Conservation (phyloP, 2,888 invertebrate species). For the Aleiodes testaceus region DNA sequence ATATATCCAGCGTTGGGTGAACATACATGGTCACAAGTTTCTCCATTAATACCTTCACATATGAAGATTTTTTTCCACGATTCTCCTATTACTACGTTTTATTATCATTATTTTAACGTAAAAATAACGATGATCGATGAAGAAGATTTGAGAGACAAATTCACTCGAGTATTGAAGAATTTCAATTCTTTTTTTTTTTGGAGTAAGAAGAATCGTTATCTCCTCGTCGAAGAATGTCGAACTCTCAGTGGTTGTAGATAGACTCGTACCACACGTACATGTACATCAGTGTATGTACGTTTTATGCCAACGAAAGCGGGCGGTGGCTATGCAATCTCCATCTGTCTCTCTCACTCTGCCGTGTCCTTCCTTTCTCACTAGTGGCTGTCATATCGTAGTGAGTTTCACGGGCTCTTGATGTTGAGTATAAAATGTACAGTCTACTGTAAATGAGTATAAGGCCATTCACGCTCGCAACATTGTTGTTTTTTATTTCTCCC, state of each 20-base stretch:
- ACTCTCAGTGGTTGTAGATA: neutral
- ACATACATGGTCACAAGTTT: slow-evolving; percentile 34
- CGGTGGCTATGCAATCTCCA: slow-evolving; percentile 30
- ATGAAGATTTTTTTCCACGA: neutral
- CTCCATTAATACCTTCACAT: slow-evolving; percentile 12
- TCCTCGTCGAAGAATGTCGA: slow-evolving; percentile 5
- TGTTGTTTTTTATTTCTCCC: neutral
- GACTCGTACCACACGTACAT: slow-evolving; percentile 4
- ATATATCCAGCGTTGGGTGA: slow-evolving; percentile 46
- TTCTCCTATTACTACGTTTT: neutral
- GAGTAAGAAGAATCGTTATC: slow-evolving; percentile 49
- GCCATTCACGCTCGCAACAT: slow-evolving; percentile 10
- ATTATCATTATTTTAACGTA: too few relatives aligned
- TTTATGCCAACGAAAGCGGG: slow-evolving; percentile 32
- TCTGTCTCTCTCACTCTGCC: neutral
- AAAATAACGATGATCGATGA: neutral
- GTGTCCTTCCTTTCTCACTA: slow-evolving; percentile 31
- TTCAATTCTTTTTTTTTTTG: slow-evolving; percentile 42
- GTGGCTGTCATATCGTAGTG: slow-evolving; percentile 27
- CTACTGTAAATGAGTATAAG: slow-evolving; percentile 23
- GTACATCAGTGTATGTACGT: slow-evolving; percentile 7
- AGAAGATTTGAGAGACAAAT: slow-evolving; percentile 53
- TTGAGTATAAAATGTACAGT: slow-evolving; percentile 21
- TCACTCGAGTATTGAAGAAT: slow-evolving; percentile 62
- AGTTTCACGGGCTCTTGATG: slow-evolving; percentile 31